phyloP scores from a whole-genome alignment of 2,797 vertebrate genomes.

The Clarias fuscus region DNA sequence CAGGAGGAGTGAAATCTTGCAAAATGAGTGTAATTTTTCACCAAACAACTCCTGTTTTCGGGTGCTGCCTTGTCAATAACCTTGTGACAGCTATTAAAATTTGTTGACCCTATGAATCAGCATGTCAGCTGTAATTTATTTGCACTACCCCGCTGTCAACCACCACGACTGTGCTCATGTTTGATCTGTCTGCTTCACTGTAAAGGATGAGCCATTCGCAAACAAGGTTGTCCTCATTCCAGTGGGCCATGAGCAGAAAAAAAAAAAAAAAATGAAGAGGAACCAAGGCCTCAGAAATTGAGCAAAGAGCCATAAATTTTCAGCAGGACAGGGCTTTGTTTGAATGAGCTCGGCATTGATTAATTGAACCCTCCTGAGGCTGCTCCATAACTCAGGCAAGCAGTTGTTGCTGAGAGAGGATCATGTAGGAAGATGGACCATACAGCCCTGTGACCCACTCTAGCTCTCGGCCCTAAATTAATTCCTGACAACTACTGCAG shows the following conservation, averaged over 20 bases:
- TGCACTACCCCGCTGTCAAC: constrained; percentile 35
- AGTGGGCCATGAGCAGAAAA: constrained; percentile 7
- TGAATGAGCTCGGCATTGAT: constrained; percentile 60
- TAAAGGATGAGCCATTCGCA: constrained; percentile 54
- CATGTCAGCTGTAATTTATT: constrained; percentile 51
- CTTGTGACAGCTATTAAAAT: constrained; percentile 56
- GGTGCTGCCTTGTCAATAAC: constrained; percentile 55
- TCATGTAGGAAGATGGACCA: constrained; percentile 43
- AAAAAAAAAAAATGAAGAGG: constrained; percentile 23
- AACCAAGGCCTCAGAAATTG: constrained; percentile 48
- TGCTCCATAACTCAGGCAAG: constrained; percentile 55
- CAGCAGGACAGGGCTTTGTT: constrained; percentile 54
- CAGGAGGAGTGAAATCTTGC: constrained; percentile 42
- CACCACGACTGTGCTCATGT: constrained; percentile 32
- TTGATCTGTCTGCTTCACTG: constrained; percentile 51
- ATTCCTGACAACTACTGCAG: constrained; percentile 34
- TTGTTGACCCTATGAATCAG: constrained; percentile 59
- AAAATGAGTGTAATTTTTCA: constrained; percentile 52
- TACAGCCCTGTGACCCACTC: constrained; percentile 33
- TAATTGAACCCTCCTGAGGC: constrained; percentile 55
- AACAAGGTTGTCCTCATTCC: constrained; percentile 55
- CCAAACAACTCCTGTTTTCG: constrained; percentile 48
- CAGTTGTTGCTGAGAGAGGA: constrained; percentile 50
- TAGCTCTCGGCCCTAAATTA: constrained; percentile 33
- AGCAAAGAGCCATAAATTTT: constrained; percentile 51